phyloP scores from a whole-genome alignment of 1,140 invertebrate species.

The Trichonephila clavipes region DNA sequence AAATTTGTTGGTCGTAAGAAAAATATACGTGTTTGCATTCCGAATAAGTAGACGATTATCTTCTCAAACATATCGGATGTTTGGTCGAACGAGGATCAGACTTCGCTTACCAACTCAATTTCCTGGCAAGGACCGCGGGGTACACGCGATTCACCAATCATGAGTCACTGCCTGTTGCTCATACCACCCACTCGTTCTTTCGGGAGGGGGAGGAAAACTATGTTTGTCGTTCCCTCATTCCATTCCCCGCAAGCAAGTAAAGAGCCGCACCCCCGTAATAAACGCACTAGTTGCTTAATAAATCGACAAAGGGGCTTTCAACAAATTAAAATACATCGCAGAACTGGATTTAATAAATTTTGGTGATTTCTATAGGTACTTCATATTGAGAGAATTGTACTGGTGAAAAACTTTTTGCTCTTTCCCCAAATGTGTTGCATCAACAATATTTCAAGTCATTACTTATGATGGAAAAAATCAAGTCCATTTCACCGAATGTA shows the following conservation, averaged over 20 bases:
- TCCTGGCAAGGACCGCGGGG: background rate
- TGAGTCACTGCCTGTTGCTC: slow-evolving; percentile 53
- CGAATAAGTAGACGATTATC: background rate
- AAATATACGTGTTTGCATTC: slow-evolving; percentile 3
- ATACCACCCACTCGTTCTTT: background rate
- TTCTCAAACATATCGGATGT: slow-evolving; percentile 3
- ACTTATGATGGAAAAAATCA: no score
- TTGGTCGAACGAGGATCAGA: background rate
- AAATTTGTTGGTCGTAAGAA: background rate
- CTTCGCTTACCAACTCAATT: background rate
- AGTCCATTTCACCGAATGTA: no score
- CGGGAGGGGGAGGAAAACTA: background rate
- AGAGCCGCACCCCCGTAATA: background rate
- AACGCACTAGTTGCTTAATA: slow-evolving; percentile 35
- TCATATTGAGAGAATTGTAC: no score
- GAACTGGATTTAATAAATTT: no score
- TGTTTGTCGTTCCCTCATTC: background rate
- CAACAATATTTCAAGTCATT: no score
- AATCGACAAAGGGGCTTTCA: background rate
- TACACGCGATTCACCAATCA: slow-evolving; percentile 28
- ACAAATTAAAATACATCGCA: background rate
- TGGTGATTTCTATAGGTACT: no score
- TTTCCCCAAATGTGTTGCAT: no score
- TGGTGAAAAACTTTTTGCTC: no score
- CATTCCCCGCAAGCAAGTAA: background rate